Evolutionary conservation across 2,888 invertebrate species (phyloP).

Genomic region (Phrixothrix hirtus): DNA sequence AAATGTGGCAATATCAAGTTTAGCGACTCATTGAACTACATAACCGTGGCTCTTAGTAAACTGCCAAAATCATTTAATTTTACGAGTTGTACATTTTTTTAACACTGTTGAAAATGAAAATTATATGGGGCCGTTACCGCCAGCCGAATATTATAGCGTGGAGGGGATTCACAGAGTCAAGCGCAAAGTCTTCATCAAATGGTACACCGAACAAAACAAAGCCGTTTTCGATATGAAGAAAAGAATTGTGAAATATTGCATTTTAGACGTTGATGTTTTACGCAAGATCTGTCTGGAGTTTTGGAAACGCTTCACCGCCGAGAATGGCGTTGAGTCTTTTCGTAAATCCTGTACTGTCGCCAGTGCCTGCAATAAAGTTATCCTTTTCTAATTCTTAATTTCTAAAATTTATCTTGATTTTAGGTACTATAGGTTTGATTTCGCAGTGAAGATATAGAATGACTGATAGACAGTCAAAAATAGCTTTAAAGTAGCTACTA

Average conservation of each 20-base stretch:
- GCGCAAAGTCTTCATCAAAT: too few relatives aligned
- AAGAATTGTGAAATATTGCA: conserved; percentile 38
- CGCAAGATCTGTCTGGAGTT: conserved; percentile 36
- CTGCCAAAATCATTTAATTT: conserved; percentile 21
- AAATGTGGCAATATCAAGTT: too few relatives aligned
- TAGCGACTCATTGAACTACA: conserved; percentile 22
- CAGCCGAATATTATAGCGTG: conserved; percentile 36
- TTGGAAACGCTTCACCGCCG: too few relatives aligned
- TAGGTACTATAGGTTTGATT: too few relatives aligned
- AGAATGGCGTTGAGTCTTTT: conserved; percentile 41
- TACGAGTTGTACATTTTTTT: conserved; percentile 13
- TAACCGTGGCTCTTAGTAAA: conserved; percentile 8
- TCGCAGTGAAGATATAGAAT: too few relatives aligned
- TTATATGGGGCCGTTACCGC: too few relatives aligned
- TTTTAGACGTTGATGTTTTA: conserved; percentile 15
- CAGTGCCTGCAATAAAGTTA: conserved; percentile 39
- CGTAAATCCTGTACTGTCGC: conserved; percentile 37
- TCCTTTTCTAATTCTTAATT: too few relatives aligned
- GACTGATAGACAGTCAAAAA: too few relatives aligned
- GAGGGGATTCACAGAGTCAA: conserved; percentile 30
- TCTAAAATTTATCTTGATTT: too few relatives aligned
- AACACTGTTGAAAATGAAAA: too few relatives aligned
- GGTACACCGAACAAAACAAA: conserved; percentile 21
- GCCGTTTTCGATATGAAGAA: too few relatives aligned
- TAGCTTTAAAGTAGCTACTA: too few relatives aligned